phyloP scores from a whole-genome alignment of 2,888 invertebrate species.

The Lymantria dispar region DNA sequence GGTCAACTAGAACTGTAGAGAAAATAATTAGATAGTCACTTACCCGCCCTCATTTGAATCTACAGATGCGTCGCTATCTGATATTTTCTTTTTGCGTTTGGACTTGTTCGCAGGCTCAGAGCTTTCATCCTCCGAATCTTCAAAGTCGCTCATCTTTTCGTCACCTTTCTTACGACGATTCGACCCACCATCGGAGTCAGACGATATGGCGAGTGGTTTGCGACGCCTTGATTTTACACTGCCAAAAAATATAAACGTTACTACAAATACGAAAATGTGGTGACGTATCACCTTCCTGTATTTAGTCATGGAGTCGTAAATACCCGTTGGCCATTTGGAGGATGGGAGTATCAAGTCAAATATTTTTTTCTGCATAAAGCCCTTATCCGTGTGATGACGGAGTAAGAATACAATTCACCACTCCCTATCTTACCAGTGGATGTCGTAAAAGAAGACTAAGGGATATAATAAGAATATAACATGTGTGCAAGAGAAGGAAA shows the following conservation, averaged over 20 bases:
- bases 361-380: no score
- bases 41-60: constrained; percentile 58
- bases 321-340: no score
- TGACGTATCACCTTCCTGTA: no score
- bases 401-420: no score
- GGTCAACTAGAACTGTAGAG: no score
- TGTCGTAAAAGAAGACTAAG: no score
- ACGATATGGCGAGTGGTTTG: constrained; percentile 64
- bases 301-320: no score
- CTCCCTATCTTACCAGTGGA: no score
- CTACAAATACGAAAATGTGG: not conserved
- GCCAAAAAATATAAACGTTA: not conserved
- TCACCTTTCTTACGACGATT: constrained; percentile 46
- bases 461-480: no score
- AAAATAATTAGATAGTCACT: constrained; percentile 8
- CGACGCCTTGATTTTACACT: constrained; percentile 65
- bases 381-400: no score
- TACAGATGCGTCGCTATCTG: constrained; percentile 62
- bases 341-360: no score
- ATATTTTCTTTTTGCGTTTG: constrained; percentile 60
- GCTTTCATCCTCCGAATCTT: constrained; percentile 59
- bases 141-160: constrained; percentile 60
- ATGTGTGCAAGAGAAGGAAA: no score
- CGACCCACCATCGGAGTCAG: constrained; percentile 65
- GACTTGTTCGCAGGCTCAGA: constrained; percentile 48